These are phyloP conservation scores for Clarias platycephalus DNA, from an alignment of 2,797 vertebrate genomes.

Conservation along the genomic window DNA sequence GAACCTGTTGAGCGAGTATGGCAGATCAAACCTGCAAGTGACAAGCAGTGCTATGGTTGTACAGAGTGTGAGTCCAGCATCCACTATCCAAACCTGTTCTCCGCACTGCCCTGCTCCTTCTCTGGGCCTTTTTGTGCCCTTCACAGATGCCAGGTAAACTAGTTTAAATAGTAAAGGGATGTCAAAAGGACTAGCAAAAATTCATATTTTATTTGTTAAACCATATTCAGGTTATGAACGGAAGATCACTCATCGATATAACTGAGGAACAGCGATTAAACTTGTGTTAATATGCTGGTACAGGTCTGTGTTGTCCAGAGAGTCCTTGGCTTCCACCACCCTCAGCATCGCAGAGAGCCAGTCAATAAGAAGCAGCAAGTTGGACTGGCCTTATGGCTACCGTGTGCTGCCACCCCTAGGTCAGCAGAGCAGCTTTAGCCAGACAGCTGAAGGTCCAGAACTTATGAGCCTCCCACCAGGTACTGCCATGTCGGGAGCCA, in stretches of 20 bases:
- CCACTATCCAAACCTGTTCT: constrained; percentile 69
- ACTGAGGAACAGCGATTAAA: constrained; percentile 5
- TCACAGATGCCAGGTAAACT: constrained; percentile 84
- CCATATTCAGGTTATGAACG: constrained; percentile 22
- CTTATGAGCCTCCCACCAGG: constrained; percentile 71
- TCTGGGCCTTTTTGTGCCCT: constrained; percentile 73
- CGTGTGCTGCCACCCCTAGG: constrained; percentile 78
- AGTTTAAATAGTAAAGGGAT: background rate
- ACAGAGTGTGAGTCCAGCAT: constrained; percentile 73
- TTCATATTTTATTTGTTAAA: background rate
- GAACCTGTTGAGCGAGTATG: constrained; percentile 78
- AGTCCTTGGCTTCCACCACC: constrained; percentile 84
- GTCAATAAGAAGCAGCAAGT: constrained; percentile 80
- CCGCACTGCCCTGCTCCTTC: constrained; percentile 75
- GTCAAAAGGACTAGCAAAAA: constrained; percentile 15
- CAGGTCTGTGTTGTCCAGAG: constrained; percentile 84
- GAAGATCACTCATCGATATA: background rate
- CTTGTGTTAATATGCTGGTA: constrained; percentile 59
- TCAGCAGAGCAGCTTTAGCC: constrained; percentile 69
- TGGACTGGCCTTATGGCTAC: constrained; percentile 86
- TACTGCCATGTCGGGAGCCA: constrained; percentile 75
- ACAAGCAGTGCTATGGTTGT: constrained; percentile 79
- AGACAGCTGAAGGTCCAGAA: constrained; percentile 73
- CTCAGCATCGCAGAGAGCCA: constrained; percentile 87
- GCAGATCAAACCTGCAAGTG: constrained; percentile 75